These are phyloP conservation scores for Cynopterus brachyotis DNA, from an alignment of 2,113 vertebrate species.

Conservation along the genomic window DNA sequence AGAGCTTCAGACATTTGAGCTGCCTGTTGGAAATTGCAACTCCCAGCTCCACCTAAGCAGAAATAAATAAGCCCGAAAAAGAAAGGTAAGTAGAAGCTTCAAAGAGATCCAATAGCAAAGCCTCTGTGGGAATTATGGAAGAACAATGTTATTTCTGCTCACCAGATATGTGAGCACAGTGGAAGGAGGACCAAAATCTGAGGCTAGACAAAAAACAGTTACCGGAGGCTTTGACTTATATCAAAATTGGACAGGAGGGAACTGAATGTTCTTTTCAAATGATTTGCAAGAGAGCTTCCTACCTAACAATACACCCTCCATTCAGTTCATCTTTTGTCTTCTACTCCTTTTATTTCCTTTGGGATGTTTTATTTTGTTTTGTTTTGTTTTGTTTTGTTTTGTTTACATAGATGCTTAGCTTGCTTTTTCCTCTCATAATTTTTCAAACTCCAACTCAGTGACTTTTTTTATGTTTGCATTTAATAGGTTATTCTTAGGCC, in stretches of 20 bases:
- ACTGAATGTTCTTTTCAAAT: neutral
- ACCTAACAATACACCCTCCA: neutral
- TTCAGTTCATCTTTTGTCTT: conserved; percentile 15
- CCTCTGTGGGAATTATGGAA: conserved; percentile 38
- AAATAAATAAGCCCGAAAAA: conserved; percentile 8
- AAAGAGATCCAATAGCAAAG: conserved; percentile 32
- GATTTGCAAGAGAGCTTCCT: neutral
- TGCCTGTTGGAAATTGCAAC: neutral
- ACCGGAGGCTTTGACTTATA: neutral
- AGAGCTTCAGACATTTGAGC: conserved; percentile 25
- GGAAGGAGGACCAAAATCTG: neutral
- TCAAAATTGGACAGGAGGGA: neutral
- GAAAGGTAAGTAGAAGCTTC: neutral
- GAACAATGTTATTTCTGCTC: conserved; percentile 31
- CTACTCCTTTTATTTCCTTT: neutral
- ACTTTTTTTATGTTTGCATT: neutral
- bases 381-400: neutral
- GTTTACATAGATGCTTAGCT: neutral
- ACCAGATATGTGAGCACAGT: neutral
- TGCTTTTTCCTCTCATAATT: neutral
- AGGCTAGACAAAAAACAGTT: neutral
- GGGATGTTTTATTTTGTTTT: neutral
- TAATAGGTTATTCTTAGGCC: neutral
- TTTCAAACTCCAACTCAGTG: neutral
- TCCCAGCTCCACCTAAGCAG: conserved; percentile 17